Percentiles rank a stretch among this genome's conserved stretches.
phyloP scores from a whole-genome alignment of 23 tunicate genomes.

The Aplidium turbinatum region DNA sequence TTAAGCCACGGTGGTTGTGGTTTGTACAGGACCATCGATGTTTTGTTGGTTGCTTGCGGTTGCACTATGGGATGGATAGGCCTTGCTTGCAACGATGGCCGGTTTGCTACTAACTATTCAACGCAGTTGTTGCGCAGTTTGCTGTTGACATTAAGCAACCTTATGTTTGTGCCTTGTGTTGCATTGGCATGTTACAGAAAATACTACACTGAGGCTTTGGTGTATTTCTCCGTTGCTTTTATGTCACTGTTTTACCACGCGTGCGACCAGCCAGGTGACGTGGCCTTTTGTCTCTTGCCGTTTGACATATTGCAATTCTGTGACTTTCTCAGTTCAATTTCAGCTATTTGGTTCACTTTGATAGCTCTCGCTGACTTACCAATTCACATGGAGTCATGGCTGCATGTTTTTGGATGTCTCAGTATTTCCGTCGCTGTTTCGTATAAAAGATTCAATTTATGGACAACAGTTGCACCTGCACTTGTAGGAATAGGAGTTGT shows the following conservation, averaged over 20 bases:
- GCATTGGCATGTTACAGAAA: slow-evolving; percentile 62
- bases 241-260: slow-evolving; percentile 94
- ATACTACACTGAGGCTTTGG: slow-evolving; percentile 80
- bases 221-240: slow-evolving; percentile 76
- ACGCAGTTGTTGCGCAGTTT: slow-evolving; percentile 57
- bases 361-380: slow-evolving; percentile 66
- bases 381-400: slow-evolving; percentile 39
- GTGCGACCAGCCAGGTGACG: slow-evolving; percentile 80
- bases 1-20: slow-evolving; percentile 58
- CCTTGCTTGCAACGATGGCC: slow-evolving; percentile 85
- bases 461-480: slow-evolving; percentile 63
- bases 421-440: slow-evolving; percentile 68
- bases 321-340: slow-evolving; percentile 74
- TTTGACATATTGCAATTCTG: slow-evolving; percentile 88
- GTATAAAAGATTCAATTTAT: slow-evolving; percentile 68
- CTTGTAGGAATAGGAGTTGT: slow-evolving; percentile 46
- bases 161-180: slow-evolving; percentile 71
- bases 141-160: slow-evolving; percentile 74
- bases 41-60: slow-evolving; percentile 69
- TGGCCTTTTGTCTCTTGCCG: slow-evolving; percentile 58
- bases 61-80: slow-evolving; percentile 90
- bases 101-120: slow-evolving; percentile 57
- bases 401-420: slow-evolving; percentile 72
- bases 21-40: slow-evolving; percentile 58
- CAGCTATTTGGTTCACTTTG: slow-evolving; percentile 90